Evolutionary conservation across 2,113 vertebrate species (phyloP).

Genomic region (Engraulis encrasicolus): DNA sequence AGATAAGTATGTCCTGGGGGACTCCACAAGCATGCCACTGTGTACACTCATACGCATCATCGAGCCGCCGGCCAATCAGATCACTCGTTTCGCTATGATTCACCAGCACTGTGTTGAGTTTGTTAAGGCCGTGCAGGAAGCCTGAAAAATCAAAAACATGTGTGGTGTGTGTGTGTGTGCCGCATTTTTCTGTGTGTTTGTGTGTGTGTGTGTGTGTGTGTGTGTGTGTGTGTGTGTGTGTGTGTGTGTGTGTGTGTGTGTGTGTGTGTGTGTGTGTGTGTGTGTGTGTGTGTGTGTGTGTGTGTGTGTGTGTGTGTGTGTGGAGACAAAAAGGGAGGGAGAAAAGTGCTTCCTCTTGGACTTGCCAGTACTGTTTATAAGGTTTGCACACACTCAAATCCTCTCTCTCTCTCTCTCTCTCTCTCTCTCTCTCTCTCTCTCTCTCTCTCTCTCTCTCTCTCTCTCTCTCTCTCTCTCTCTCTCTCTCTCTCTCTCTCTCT

Average conservation of each 20-base stretch:
- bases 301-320: background rate
- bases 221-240: background rate
- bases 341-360: too few relatives aligned
- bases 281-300: background rate
- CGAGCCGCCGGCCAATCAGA: background rate
- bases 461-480: too few relatives aligned
- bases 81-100: background rate
- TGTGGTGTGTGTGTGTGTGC: background rate
- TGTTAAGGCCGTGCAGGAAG: too few relatives aligned
- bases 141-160: background rate
- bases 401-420: too few relatives aligned
- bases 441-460: too few relatives aligned
- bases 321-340: too few relatives aligned
- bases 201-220: constrained; percentile 17
- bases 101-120: background rate
- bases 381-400: too few relatives aligned
- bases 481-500: too few relatives aligned
- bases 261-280: background rate
- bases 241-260: background rate
- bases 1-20: background rate
- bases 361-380: too few relatives aligned
- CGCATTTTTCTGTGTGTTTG: background rate
- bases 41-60: constrained; percentile 2
- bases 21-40: background rate
- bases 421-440: too few relatives aligned